phyloP scores from a whole-genome alignment of 2,888 invertebrate species.

The Phrixothrix hirtus region DNA sequence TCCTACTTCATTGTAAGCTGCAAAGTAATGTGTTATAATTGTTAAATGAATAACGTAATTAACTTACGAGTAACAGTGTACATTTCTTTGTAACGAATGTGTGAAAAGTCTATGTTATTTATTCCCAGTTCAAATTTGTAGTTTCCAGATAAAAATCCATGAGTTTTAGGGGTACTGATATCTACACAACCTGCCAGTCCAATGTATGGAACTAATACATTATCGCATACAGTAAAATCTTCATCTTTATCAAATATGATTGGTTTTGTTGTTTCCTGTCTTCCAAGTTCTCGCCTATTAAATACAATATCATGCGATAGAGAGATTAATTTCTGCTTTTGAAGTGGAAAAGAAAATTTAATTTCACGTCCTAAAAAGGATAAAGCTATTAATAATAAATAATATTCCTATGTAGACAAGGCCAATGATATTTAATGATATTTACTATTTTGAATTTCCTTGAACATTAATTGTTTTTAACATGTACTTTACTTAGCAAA shows the following conservation, averaged over 20 bases:
- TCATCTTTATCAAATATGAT: constrained; percentile 57
- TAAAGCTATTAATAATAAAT: too few relatives aligned
- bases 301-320: constrained; percentile 70
- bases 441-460: too few relatives aligned
- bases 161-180: constrained; percentile 55
- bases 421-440: too few relatives aligned
- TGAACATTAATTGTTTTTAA: too few relatives aligned
- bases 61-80: too few relatives aligned
- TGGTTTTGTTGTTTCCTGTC: constrained; percentile 52
- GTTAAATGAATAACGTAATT: too few relatives aligned
- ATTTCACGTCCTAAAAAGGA: constrained; percentile 59
- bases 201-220: constrained; percentile 68
- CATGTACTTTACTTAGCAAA: too few relatives aligned
- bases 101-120: constrained; percentile 68
- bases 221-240: constrained; percentile 68
- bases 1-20: constrained; percentile 39
- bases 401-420: too few relatives aligned
- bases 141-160: constrained; percentile 64
- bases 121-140: constrained; percentile 66
- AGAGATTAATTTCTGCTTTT: constrained; percentile 78
- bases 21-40: too few relatives aligned
- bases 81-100: constrained; percentile 62
- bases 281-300: constrained; percentile 65
- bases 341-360: constrained; percentile 75
- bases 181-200: constrained; percentile 78